Conservation (phyloP, 2,797 vertebrate genomes). For the Falco peregrinus region DNA sequence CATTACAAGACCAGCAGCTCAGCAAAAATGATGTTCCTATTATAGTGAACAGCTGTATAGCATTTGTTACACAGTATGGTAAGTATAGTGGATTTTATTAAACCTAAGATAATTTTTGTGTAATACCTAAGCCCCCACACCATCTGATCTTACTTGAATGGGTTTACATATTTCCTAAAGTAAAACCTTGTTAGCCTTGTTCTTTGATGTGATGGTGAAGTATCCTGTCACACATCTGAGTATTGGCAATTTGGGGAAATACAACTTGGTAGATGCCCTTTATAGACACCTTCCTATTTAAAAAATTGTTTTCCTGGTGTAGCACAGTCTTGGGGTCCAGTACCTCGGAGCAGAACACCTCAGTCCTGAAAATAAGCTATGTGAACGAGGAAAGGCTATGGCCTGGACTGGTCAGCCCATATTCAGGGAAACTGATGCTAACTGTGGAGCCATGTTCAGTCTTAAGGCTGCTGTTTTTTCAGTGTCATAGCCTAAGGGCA, state of each 20-base stretch:
- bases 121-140: not conserved
- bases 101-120: constrained; percentile 14
- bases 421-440: not conserved
- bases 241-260: not conserved
- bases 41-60: constrained; percentile 95
- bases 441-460: not conserved
- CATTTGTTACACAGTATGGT: constrained; percentile 98
- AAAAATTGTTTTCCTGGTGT: not conserved
- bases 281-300: not conserved
- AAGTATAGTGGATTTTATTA: constrained; percentile 74
- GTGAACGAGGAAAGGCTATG: not conserved
- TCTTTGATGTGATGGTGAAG: not conserved
- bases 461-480: not conserved
- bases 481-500: not conserved
- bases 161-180: not conserved
- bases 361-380: not conserved
- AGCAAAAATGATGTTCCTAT: constrained; percentile 94
- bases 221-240: not conserved
- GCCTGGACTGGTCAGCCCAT: not conserved
- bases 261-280: not conserved
- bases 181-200: not conserved
- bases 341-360: not conserved
- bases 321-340: not conserved
- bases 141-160: not conserved
- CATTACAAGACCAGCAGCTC: constrained; percentile 93